A percentile compares a stretch with the other conserved stretches of the same genome.
These are phyloP conservation scores for Ephestia elutella DNA, from an alignment of 1,140 invertebrate species.

Conservation along the genomic window DNA sequence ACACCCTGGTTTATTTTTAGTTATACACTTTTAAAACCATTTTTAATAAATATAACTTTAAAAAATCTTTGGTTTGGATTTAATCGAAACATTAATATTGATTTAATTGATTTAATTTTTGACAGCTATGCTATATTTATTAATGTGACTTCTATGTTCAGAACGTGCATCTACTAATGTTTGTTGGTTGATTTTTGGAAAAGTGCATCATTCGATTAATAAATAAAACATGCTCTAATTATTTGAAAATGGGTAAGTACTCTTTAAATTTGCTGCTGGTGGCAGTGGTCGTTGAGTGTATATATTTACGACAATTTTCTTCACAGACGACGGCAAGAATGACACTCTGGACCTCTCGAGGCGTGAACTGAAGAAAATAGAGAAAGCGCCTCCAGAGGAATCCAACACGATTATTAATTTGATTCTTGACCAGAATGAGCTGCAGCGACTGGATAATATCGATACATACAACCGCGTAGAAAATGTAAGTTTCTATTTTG, in stretches of 20 bases:
- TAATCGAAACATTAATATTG: too few species aligned
- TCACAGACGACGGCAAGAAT: slow-evolving; percentile 53
- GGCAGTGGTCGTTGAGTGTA: not conserved
- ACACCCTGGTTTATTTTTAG: too few species aligned
- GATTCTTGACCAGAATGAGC: slow-evolving; percentile 89
- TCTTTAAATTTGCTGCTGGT: not conserved
- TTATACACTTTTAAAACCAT: too few species aligned
- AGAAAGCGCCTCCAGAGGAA: slow-evolving; percentile 79
- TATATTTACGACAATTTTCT: slow-evolving; percentile 15
- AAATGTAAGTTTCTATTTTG: slow-evolving; percentile 77
- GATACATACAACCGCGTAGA: slow-evolving; percentile 86
- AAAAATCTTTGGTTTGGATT: too few species aligned
- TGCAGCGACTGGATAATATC: slow-evolving; percentile 90
- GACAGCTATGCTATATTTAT: not conserved
- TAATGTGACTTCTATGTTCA: slow-evolving; percentile 13
- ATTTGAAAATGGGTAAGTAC: slow-evolving; percentile 51
- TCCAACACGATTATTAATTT: slow-evolving; percentile 81
- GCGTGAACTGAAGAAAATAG: slow-evolving; percentile 83
- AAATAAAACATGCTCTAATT: slow-evolving; percentile 48
- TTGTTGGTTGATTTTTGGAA: slow-evolving; percentile 59
- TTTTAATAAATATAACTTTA: too few species aligned
- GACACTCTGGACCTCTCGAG: slow-evolving; percentile 79
- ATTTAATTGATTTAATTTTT: not conserved
- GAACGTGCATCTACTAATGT: slow-evolving; percentile 54
- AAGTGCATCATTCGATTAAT: slow-evolving; percentile 37